phyloP scores from a whole-genome alignment of 1,140 invertebrate species.

The Homalodisca vitripennis region DNA sequence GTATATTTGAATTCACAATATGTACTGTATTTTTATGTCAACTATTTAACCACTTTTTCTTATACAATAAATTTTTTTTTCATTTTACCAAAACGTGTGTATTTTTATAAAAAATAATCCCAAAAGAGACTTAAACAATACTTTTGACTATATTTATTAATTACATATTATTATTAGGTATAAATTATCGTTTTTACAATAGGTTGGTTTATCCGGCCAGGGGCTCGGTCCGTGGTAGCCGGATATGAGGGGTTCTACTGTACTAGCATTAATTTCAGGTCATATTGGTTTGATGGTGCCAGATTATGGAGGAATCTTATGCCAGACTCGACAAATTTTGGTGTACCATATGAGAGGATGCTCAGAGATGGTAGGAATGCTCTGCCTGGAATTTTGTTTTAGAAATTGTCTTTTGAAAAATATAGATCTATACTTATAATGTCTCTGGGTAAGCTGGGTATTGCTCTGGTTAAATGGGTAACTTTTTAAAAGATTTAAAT shows the following conservation, averaged over 20 bases:
- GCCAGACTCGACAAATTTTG: constrained; percentile 77
- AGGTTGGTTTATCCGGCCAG: no score
- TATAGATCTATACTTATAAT: neutral
- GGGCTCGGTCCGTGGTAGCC: no score
- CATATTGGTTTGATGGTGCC: constrained; percentile 76
- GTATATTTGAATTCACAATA: no score
- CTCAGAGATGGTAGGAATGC: constrained; percentile 69
- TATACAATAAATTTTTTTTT: no score
- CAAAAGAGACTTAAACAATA: no score
- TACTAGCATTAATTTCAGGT: constrained; percentile 55
- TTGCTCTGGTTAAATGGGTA: neutral
- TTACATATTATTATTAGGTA: no score
- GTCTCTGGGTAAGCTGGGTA: neutral
- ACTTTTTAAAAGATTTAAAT: neutral
- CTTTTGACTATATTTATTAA: no score
- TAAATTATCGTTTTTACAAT: no score
- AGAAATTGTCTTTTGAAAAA: neutral
- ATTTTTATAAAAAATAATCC: no score
- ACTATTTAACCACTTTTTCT: no score
- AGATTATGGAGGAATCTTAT: constrained; percentile 59
- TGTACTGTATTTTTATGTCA: no score
- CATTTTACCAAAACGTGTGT: constrained; percentile 32
- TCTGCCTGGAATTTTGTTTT: neutral
- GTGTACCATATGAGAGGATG: constrained; percentile 87
- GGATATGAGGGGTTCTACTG: no score